These are phyloP conservation scores for Encarsia formosa DNA, from an alignment of 2,888 invertebrate genomes.

Conservation along the genomic window DNA sequence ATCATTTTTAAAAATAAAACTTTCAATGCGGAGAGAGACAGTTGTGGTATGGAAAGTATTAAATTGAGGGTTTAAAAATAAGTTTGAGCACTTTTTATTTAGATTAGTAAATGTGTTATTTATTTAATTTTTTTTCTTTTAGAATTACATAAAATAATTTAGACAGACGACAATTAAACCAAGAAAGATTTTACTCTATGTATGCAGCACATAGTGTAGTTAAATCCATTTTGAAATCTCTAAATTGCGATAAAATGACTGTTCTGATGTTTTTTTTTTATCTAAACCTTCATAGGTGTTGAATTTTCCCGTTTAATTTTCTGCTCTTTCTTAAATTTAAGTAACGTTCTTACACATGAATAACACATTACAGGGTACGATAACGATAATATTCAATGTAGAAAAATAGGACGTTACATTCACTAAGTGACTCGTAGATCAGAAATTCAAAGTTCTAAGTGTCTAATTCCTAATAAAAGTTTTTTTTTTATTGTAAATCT, in stretches of 20 bases:
- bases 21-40: too few species aligned
- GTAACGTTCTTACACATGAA: constrained; percentile 24
- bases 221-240: constrained; percentile 13
- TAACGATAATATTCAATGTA: constrained; percentile 40
- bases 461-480: constrained; percentile 20
- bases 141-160: constrained; percentile 42
- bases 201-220: constrained; percentile 34
- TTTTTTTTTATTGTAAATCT: constrained; percentile 8
- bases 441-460: constrained; percentile 26
- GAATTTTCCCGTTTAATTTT: constrained; percentile 7
- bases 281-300: constrained; percentile 17
- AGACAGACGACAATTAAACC: constrained; percentile 38
- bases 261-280: constrained; percentile 7
- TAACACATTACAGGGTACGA: constrained; percentile 24
- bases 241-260: constrained; percentile 20
- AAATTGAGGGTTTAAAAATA: too few species aligned
- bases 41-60: too few species aligned
- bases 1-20: too few species aligned
- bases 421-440: constrained; percentile 19
- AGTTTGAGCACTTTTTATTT: too few species aligned
- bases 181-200: constrained; percentile 30
- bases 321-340: constrained; percentile 6
- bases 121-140: too few species aligned
- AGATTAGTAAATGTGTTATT: constrained; percentile 35
- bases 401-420: constrained; percentile 45